A percentile compares a stretch with the other conserved stretches of the same genome.
These are phyloP conservation scores for Beroe forskalii DNA, from an alignment of 37 sponge, comb jelly and placozoan species.

Conservation along the genomic window DNA sequence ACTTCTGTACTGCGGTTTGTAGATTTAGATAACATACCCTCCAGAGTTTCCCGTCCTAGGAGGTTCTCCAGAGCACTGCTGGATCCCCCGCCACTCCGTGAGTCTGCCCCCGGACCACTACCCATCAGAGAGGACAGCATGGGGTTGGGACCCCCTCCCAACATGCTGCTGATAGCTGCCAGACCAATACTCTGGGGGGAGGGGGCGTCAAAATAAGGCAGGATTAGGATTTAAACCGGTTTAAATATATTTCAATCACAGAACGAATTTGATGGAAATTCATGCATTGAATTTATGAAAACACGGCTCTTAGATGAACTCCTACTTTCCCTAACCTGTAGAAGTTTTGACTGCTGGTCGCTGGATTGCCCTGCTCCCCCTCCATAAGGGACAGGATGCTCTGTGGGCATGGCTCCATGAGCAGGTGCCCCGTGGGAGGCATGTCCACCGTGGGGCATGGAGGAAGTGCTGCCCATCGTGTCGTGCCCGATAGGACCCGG, in stretches of 20 bases:
- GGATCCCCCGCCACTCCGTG: background rate
- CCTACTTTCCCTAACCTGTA: slow-evolving; percentile 18
- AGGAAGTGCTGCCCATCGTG: background rate
- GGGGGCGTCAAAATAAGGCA: too few species aligned
- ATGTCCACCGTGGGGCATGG: background rate
- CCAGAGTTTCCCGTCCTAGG: slow-evolving; percentile 28
- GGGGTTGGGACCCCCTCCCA: background rate
- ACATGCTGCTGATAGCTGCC: slow-evolving; percentile 17
- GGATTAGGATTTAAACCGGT: too few species aligned
- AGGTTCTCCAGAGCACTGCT: slow-evolving; percentile 29
- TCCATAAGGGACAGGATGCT: background rate
- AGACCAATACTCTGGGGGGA: slow-evolving; percentile 40
- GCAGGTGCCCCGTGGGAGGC: background rate
- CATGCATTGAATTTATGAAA: background rate
- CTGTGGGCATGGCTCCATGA: background rate
- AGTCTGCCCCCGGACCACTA: background rate
- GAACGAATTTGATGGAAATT: background rate
- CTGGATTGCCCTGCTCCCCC: background rate
- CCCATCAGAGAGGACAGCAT: background rate
- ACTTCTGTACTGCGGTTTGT: too few species aligned
- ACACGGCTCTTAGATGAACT: too few species aligned
- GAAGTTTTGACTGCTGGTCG: slow-evolving; percentile 55
- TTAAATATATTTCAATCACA: too few species aligned
- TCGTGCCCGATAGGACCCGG: slow-evolving; percentile 12
- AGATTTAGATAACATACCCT: too few species aligned